These are phyloP conservation scores for Micronycteris hirsuta DNA, from an alignment of 2,113 vertebrate genomes.

Conservation along the genomic window DNA sequence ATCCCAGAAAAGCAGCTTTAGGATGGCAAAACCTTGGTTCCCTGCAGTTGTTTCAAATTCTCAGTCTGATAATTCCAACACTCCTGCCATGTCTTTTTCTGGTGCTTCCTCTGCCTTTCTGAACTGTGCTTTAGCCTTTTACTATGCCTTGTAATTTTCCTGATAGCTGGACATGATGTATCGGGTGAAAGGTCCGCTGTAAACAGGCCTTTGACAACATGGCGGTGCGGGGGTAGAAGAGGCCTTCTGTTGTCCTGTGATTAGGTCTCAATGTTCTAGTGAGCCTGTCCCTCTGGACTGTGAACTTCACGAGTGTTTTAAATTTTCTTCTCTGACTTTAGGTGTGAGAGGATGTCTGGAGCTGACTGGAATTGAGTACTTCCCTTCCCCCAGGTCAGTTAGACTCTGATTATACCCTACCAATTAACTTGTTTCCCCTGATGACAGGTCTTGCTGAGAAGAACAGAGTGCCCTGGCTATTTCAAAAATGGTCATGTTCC, in stretches of 20 bases:
- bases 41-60: neutral
- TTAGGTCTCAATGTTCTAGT: neutral
- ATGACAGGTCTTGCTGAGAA: neutral
- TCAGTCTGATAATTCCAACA: neutral
- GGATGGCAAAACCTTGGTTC: neutral
- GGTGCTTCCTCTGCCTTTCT: neutral
- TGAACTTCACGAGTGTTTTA: neutral
- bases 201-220: neutral
- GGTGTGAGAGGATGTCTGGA: neutral
- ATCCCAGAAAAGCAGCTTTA: neutral
- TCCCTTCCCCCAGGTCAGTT: neutral
- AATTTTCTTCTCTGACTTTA: neutral
- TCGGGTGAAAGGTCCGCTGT: neutral
- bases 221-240: neutral
- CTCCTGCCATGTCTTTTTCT: neutral
- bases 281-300: neutral
- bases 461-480: neutral
- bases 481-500: neutral
- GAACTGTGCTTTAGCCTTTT: neutral
- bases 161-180: neutral
- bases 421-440: neutral
- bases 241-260: neutral
- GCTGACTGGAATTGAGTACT: neutral
- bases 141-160: neutral
- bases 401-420: neutral